Conservation (phyloP, 2,113 vertebrate genomes). For the Puntigrus tetrazona region DNA sequence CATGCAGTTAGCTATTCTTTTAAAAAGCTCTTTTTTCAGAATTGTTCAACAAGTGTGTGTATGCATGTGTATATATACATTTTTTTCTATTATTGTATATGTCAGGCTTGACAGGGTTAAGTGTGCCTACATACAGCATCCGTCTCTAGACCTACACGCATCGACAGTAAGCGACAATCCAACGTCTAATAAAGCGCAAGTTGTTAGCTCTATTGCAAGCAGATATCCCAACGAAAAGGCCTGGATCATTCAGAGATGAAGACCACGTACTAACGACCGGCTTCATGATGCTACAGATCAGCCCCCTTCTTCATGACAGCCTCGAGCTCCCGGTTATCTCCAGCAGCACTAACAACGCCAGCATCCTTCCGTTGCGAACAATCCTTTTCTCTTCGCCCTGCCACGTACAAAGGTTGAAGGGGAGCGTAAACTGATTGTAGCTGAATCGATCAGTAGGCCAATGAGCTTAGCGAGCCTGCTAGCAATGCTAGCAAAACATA, state of each 20-base stretch:
- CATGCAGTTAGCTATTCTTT: too few species aligned
- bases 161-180: neutral
- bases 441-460: constrained; percentile 9
- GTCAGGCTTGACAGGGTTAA: neutral
- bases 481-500: neutral
- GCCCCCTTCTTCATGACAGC: neutral
- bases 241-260: neutral
- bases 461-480: neutral
- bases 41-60: too few species aligned
- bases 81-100: neutral
- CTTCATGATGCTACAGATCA: constrained; percentile 1
- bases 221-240: neutral
- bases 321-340: neutral
- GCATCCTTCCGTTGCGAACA: neutral
- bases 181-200: neutral
- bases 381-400: neutral
- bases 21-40: too few species aligned
- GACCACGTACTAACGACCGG: neutral
- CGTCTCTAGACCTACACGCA: neutral
- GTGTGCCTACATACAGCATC: neutral
- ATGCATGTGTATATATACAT: too few species aligned
- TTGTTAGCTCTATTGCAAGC: neutral
- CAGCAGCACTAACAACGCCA: neutral
- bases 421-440: neutral
- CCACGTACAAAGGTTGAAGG: neutral